Conservation (phyloP, 2,888 invertebrate genomes). For the Tenthredo notha region DNA sequence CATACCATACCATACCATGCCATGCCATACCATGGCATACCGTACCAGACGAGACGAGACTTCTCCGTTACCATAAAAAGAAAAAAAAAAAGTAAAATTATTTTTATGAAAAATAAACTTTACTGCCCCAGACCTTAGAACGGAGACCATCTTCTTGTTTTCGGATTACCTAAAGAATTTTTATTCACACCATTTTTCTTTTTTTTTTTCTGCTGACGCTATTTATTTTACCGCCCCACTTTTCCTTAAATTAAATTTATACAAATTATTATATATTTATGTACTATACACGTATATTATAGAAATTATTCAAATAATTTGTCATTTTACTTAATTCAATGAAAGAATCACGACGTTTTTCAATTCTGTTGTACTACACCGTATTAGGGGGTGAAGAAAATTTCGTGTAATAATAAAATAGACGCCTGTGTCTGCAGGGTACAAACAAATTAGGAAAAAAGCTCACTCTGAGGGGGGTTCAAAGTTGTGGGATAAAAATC, state of each 20-base stretch:
- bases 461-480: neutral
- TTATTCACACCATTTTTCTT: neutral
- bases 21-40: too few relatives aligned
- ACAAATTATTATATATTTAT: neutral
- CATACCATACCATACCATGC: neutral
- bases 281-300: too few relatives aligned
- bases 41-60: neutral
- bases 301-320: neutral
- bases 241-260: neutral
- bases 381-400: neutral
- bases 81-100: neutral
- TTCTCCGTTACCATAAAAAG: neutral
- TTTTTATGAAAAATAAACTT: constrained; percentile 18
- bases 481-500: constrained; percentile 20
- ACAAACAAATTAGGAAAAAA: neutral
- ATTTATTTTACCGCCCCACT: neutral
- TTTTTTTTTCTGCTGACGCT: neutral
- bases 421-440: neutral
- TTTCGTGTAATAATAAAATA: neutral
- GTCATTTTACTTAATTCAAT: neutral
- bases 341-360: neutral
- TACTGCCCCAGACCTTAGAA: neutral
- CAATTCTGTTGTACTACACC: neutral
- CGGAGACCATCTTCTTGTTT: constrained; percentile 10
- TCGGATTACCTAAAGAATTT: neutral